Base-by-base conservation (phyloP, 1,140 invertebrate species). In the Plectrocnemia conspersa region DNA sequence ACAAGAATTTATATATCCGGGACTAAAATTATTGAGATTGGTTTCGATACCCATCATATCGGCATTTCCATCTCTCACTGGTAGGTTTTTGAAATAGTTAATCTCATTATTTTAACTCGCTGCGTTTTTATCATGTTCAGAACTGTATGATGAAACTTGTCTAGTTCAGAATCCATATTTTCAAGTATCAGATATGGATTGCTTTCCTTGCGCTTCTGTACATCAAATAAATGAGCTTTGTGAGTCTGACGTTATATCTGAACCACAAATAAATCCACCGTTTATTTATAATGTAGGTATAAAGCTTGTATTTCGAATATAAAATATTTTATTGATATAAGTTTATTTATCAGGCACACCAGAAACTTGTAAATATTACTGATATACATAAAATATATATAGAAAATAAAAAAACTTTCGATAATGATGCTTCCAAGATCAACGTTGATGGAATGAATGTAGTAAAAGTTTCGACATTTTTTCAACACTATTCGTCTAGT, bases 61-160 rank as follows among this genome's bases (percentile, higher is more conserved):
- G 45, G 64, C 68, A 46, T 83, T 81, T 68, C 81, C 82, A 36
- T 71, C 73, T n/a, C 59, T 85, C 49, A 80, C 81, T 66, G 80
- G 83, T 85, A 72, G 63, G 21, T 36, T 52, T 25, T 25, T n/a
- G 7, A 25, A 13, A 45, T 5, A 25, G 24, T 6, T 21, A 42
- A n/a, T n/a, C n/a, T n/a, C n/a, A n/a, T n/a, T n/a, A n/a, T n/a
- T n/a, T n/a, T n/a, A n/a, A n/a, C n/a, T n/a, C n/a, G n/a, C n/a
- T 35, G 32, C 3, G 18, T 41, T 25, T 48, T 41, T 35, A 42
- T 52, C 9, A 18, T 58, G 76, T 79, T 36, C 62, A 88, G 86
- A 82, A 66, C 81, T 81, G 52, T 87, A 89, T 64, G 85, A 89
- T 74, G 86, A 90, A 72, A 82, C 80, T 66, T 90, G 87, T 68